A percentile compares a stretch with the other conserved stretches of the same genome.
These are phyloP conservation scores for Corydoras maculifer DNA, from an alignment of 2,113 vertebrate species.

Conservation along the genomic window DNA sequence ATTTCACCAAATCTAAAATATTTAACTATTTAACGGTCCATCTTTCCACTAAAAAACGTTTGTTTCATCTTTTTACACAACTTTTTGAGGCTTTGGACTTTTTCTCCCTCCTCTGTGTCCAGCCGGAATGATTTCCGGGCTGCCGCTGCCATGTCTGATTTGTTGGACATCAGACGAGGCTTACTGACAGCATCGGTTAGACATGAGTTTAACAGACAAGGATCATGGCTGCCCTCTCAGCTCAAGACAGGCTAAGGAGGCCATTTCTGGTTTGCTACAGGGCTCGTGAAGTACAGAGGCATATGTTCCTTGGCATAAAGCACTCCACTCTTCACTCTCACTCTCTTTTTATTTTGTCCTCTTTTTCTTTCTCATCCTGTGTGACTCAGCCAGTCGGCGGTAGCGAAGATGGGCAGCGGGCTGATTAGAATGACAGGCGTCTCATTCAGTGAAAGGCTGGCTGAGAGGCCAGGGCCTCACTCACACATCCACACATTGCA, in stretches of 20 bases:
- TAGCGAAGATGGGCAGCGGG: constrained; percentile 50
- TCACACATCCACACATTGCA: constrained; percentile 27
- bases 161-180: constrained; percentile 54
- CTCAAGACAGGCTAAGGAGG: constrained; percentile 47
- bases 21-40: too few species aligned
- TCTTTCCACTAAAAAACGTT: too few species aligned
- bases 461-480: constrained; percentile 27
- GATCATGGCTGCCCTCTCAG: constrained; percentile 63
- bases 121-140: neutral
- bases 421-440: constrained; percentile 66
- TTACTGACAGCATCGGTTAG: constrained; percentile 64
- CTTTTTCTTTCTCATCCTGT: constrained; percentile 24
- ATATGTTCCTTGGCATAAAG: constrained; percentile 65
- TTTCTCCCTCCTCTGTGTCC: too few species aligned
- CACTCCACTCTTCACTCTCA: constrained; percentile 47
- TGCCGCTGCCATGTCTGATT: constrained; percentile 50
- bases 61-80: too few species aligned
- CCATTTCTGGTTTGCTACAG: constrained; percentile 47
- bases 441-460: constrained; percentile 41
- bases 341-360: constrained; percentile 34
- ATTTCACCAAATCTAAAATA: too few species aligned
- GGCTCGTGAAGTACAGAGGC: constrained; percentile 55
- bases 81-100: too few species aligned
- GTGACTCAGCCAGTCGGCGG: constrained; percentile 39
- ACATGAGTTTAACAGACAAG: constrained; percentile 59